A percentile compares a stretch with the other conserved stretches of the same genome.
Evolutionary conservation across 2,113 vertebrate species (phyloP).

Genomic region (Entomyzon cyanotis): DNA sequence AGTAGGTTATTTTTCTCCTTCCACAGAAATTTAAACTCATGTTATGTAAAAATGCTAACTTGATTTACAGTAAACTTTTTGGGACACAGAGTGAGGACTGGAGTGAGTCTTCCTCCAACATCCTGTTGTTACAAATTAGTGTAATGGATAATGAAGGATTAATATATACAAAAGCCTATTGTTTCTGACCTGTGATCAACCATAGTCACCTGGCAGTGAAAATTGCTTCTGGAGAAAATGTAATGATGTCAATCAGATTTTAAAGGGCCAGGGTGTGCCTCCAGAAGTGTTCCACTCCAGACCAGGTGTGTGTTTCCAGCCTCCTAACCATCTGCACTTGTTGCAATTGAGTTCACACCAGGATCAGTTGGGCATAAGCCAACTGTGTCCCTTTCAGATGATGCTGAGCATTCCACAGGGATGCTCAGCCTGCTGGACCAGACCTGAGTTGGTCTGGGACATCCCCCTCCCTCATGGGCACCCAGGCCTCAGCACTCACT

Average conservation of each 20-base stretch:
- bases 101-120: not conserved
- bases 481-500: not conserved
- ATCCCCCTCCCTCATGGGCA: not conserved
- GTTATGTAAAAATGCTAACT: not conserved
- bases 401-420: not conserved
- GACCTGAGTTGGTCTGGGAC: not conserved
- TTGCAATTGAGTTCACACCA: not conserved
- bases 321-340: not conserved
- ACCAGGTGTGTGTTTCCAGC: not conserved
- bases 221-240: not conserved
- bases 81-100: not conserved
- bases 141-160: not conserved
- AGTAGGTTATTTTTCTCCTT: not conserved
- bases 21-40: not conserved
- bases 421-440: not conserved
- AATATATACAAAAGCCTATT: constrained; percentile 19
- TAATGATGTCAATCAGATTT: not conserved
- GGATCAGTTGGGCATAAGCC: not conserved
- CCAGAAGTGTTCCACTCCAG: not conserved
- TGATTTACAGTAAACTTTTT: not conserved
- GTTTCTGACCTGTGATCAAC: not conserved
- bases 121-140: not conserved
- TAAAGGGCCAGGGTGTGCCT: not conserved
- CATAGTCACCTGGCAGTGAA: not conserved
- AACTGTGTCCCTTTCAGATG: not conserved